These are phyloP conservation scores for Acanthosepion lycidas DNA, from an alignment of 2,888 invertebrate species.

Conservation along the genomic window DNA sequence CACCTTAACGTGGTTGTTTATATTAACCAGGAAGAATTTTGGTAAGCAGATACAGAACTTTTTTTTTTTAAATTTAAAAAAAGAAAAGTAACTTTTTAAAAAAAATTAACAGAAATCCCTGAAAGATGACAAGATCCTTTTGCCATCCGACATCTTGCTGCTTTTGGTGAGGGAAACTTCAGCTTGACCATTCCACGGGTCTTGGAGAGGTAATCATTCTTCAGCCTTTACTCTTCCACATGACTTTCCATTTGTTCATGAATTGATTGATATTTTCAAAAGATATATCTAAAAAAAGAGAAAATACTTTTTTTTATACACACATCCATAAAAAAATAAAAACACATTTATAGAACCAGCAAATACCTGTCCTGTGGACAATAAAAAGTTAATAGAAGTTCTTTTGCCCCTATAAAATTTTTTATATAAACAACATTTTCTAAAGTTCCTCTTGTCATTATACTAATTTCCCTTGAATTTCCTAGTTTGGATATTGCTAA, in stretches of 20 bases:
- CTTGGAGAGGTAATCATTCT: conserved; percentile 52
- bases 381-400: too few species aligned
- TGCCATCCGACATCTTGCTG: neutral
- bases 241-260: conserved; percentile 88
- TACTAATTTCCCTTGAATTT: too few species aligned
- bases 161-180: neutral
- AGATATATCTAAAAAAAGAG: conserved; percentile 80
- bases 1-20: neutral
- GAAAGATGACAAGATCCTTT: neutral
- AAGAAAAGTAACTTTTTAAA: neutral
- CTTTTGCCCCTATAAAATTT: too few species aligned
- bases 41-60: neutral
- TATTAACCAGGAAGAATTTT: neutral
- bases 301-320: neutral
- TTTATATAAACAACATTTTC: too few species aligned
- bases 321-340: too few species aligned
- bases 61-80: neutral
- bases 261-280: conserved; percentile 88
- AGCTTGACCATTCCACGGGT: neutral
- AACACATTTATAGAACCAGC: too few species aligned
- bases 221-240: conserved; percentile 81
- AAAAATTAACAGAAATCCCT: neutral
- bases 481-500: too few species aligned
- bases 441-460: too few species aligned
- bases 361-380: too few species aligned